Percentiles rank a stretch among this genome's conserved stretches.
These are phyloP conservation scores for Peromyscus melanophrys DNA, from an alignment of 2,797 vertebrate genomes.

Conservation along the genomic window DNA sequence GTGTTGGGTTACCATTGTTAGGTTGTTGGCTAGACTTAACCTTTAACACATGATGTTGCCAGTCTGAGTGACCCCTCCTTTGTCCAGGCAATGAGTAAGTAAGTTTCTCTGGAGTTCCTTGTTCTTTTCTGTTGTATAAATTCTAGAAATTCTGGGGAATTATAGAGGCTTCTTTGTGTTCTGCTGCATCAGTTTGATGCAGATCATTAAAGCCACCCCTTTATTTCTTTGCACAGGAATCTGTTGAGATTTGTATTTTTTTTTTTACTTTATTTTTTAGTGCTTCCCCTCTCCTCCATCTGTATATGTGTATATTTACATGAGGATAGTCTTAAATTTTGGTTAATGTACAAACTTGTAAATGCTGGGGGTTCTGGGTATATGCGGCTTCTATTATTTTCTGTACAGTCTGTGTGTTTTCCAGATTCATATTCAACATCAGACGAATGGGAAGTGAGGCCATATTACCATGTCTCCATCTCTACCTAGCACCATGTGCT, in stretches of 20 bases:
- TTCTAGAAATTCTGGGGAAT: conserved; percentile 40
- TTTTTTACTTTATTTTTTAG: conserved; percentile 39
- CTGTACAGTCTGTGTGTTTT: conserved; percentile 54
- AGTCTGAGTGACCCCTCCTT: neutral
- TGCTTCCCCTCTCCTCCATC: neutral
- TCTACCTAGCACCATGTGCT: neutral
- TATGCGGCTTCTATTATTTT: conserved; percentile 5
- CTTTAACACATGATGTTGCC: neutral
- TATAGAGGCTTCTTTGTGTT: neutral
- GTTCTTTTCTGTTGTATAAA: neutral
- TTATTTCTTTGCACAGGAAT: neutral
- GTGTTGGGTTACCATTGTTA: neutral
- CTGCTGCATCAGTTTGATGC: neutral
- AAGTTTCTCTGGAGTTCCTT: neutral
- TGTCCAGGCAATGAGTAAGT: neutral
- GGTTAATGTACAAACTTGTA: conserved; percentile 11
- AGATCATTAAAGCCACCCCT: conserved; percentile 24
- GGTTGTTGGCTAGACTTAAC: neutral
- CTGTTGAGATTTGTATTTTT: neutral
- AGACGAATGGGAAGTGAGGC: neutral
- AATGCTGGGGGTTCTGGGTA: neutral
- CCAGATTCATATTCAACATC: neutral
- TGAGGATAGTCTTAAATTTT: conserved; percentile 14
- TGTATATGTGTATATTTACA: neutral
- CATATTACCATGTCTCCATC: neutral